Base-by-base conservation (phyloP, 2,113 vertebrate genomes). In the Lethenteron reissneri region DNA sequence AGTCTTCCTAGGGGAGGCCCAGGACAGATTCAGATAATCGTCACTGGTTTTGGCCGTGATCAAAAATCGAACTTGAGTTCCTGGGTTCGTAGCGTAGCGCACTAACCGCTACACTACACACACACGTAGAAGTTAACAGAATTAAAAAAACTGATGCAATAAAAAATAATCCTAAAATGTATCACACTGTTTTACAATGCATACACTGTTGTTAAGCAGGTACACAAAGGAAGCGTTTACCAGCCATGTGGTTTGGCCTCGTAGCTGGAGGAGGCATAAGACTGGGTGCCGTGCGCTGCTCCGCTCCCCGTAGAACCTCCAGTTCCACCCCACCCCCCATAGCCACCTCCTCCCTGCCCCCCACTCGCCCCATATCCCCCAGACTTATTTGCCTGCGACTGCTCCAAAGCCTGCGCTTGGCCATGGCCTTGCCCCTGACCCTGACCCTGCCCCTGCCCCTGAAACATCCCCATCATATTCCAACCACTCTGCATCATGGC, bases 391-490 rank as follows among this genome's bases (percentile, higher is more conserved):
- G 85, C 85, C 79, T 86, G 94, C 74, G 82, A 81, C 77, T 88
- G 88, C 74, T 99, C 94, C 76, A 41, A 41, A 41, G 91, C 80
- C 79, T 87, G 87, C 81, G 83, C 85, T 75, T 84, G 88, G 2
- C 88, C 85, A 74, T 87, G 87, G 9, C 87, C 87, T 2, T 69
- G 87, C 89, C 41, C 88, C 85, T 0, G 88, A 86, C 81, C 94
- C 75, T 87, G 87, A 86, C 81, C 94, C 75, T 87, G 87, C 81
- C 96, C 90, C 81, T 99, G 92, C 79, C 86, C 95, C 70, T 91
- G 91, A 74, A 99, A 76, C 94, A 99, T 99, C 74, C 94, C 94
- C 94, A 99, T 97, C 91, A 97, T 95, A 0, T 92, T 92, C 94
- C 94, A 99, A 75, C 92, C 96, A 81, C 89, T 97, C 82, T 99